A percentile compares a stretch with the other conserved stretches of the same genome.
These are phyloP conservation scores for Stichopus horrens DNA, from an alignment of 53 echinoderm and acorn worm genomes.

Conservation along the genomic window DNA sequence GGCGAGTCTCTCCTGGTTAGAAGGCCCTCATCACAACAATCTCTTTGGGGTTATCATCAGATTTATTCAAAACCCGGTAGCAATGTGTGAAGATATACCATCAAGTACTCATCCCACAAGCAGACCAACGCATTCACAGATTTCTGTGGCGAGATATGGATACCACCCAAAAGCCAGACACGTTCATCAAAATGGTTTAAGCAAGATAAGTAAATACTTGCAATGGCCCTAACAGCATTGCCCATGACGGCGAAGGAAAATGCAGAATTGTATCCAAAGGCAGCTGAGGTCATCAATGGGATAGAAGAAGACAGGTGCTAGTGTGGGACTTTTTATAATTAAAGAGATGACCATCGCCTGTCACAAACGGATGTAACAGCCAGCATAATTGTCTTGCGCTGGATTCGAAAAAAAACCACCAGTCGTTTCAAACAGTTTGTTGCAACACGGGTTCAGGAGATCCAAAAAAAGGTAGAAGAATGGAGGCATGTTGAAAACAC, in stretches of 20 bases:
- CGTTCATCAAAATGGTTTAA: slow-evolving; percentile 35
- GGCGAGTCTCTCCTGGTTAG: slow-evolving; percentile 21
- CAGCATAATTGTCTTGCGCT: slow-evolving; percentile 47
- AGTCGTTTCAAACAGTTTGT: slow-evolving; percentile 47
- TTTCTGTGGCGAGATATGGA: slow-evolving; percentile 46
- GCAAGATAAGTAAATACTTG: slow-evolving; percentile 37
- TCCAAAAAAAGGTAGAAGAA: slow-evolving; percentile 21
- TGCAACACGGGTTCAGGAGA: slow-evolving; percentile 21
- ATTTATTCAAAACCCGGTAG: slow-evolving; percentile 38
- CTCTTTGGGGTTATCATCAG: slow-evolving; percentile 33
- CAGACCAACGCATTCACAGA: slow-evolving; percentile 45
- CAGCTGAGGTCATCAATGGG: slow-evolving; percentile 21
- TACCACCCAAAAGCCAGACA: background rate
- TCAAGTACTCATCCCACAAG: slow-evolving; percentile 31
- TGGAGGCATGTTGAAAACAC: slow-evolving; percentile 20
- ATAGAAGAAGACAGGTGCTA: no score
- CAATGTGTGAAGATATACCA: slow-evolving; percentile 50
- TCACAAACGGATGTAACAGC: slow-evolving; percentile 30
- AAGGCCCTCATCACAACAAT: slow-evolving; percentile 49
- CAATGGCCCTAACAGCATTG: slow-evolving; percentile 47
- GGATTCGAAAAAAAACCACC: background rate
- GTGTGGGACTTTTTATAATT: slow-evolving; percentile 11
- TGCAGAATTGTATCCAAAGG: slow-evolving; percentile 17
- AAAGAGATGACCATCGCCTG: slow-evolving; percentile 9
- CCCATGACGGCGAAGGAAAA: slow-evolving; percentile 36